phyloP scores from a whole-genome alignment of 2,113 vertebrate species.

The Hydrolagus affinis region DNA sequence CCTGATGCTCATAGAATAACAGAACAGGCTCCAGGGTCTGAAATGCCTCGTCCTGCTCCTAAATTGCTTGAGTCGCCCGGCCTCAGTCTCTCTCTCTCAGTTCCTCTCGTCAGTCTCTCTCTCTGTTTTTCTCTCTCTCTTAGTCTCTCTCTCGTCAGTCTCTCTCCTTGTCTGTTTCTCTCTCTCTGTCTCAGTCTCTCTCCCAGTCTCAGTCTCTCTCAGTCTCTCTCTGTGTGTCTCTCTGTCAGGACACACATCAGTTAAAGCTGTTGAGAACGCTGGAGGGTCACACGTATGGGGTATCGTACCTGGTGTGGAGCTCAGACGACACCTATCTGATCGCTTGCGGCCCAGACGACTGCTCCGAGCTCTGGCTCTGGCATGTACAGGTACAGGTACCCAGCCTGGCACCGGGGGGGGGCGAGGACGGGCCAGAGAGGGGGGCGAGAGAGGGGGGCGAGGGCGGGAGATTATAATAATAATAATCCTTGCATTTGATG shows the following conservation, averaged over 20 bases:
- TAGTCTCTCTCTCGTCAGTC: no score
- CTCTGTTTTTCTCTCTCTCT: no score
- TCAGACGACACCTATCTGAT: slow-evolving; percentile 29
- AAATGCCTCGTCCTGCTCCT: no score
- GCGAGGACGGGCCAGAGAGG: slow-evolving; percentile 26
- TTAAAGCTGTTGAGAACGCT: slow-evolving; percentile 16
- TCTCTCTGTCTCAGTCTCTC: no score
- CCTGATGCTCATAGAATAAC: no score
- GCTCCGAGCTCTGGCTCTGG: slow-evolving; percentile 34
- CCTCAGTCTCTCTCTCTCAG: no score
- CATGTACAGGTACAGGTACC: slow-evolving; percentile 32
- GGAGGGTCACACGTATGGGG: slow-evolving; percentile 33
- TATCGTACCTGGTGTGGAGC: slow-evolving; percentile 33
- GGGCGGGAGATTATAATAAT: no score
- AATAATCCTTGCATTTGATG: no score
- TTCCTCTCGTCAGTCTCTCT: no score
- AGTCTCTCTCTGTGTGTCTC: not conserved
- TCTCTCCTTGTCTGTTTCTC: not conserved
- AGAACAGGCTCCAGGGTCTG: no score
- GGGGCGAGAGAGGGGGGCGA: not conserved
- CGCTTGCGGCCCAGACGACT: slow-evolving; percentile 32
- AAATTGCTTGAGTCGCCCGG: no score
- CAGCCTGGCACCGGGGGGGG: slow-evolving; percentile 21
- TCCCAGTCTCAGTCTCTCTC: not conserved
- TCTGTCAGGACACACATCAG: slow-evolving; percentile 24